These are phyloP conservation scores for Sinocyclocheilus rhinocerous DNA, from an alignment of 2,113 vertebrate genomes.

Conservation along the genomic window DNA sequence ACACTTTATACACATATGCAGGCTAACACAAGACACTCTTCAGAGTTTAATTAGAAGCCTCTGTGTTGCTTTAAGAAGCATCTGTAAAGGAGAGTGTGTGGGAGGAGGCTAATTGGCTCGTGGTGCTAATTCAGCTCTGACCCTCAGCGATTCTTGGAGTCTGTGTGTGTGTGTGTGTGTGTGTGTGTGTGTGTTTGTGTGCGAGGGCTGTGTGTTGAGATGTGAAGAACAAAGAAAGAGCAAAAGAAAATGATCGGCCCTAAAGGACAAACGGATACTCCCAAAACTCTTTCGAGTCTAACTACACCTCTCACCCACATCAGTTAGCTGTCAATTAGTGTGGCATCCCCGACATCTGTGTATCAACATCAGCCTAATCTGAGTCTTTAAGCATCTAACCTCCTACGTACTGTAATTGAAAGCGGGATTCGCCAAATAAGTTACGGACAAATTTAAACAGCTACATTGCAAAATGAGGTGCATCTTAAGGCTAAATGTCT, in stretches of 20 bases:
- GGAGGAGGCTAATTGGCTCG: conserved; percentile 53
- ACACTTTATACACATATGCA: background rate
- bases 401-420: conserved; percentile 26
- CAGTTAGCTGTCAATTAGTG: conserved; percentile 31
- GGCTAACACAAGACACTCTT: conserved; percentile 36
- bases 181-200: background rate
- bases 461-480: conserved; percentile 6
- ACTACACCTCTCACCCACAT: conserved; percentile 37
- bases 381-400: conserved; percentile 12
- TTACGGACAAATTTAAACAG: conserved; percentile 6
- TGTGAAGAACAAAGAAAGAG: conserved; percentile 26
- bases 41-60: conserved; percentile 55
- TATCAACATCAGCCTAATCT: conserved; percentile 24
- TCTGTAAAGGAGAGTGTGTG: conserved; percentile 41
- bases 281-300: conserved; percentile 27
- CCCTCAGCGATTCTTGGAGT: conserved; percentile 4
- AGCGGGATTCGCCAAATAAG: background rate
- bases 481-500: background rate
- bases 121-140: conserved; percentile 26
- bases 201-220: background rate
- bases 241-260: conserved; percentile 12
- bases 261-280: conserved; percentile 26
- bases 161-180: too few relatives aligned
- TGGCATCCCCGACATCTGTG: conserved; percentile 21
- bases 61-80: conserved; percentile 51